Conservation (phyloP, 2,888 invertebrate genomes). For the Plemyria rubiginata region DNA sequence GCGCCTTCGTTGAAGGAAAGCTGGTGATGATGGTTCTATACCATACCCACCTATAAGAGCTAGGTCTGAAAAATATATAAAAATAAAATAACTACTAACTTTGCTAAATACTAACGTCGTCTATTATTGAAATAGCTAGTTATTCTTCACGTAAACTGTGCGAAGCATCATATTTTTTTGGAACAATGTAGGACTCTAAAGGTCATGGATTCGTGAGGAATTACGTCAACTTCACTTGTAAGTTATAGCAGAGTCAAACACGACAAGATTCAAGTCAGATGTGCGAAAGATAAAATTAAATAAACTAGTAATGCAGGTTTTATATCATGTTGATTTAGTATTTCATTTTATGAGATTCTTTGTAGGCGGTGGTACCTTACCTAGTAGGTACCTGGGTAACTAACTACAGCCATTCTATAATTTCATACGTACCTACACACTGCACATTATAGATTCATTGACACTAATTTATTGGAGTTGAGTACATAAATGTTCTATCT, state of each 20-base stretch:
- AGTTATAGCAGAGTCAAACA: slow-evolving; percentile 33
- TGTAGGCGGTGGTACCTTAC: neutral
- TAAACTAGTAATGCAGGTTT: slow-evolving; percentile 29
- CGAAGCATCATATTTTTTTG: slow-evolving; percentile 27
- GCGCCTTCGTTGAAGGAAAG: no score
- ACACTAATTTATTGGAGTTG: no score
- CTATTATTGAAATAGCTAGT: neutral
- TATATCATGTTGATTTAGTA: slow-evolving; percentile 13
- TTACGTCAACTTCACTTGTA: slow-evolving; percentile 44
- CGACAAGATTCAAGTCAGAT: slow-evolving; percentile 22
- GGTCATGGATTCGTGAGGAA: slow-evolving; percentile 47
- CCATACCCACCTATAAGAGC: no score
- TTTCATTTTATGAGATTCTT: slow-evolving; percentile 6
- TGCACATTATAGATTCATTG: no score
- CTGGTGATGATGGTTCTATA: no score
- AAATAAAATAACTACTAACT: no score
- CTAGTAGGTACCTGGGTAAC: no score
- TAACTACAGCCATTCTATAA: no score
- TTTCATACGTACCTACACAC: no score
- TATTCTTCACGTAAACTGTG: slow-evolving; percentile 11
- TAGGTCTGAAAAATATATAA: no score
- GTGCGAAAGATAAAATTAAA: slow-evolving; percentile 19
- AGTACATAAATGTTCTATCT: no score
- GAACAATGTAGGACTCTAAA: slow-evolving; percentile 43
- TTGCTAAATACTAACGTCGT: no score